These are phyloP conservation scores for Columba livia DNA, from an alignment of 2,113 vertebrate species.

Conservation along the genomic window DNA sequence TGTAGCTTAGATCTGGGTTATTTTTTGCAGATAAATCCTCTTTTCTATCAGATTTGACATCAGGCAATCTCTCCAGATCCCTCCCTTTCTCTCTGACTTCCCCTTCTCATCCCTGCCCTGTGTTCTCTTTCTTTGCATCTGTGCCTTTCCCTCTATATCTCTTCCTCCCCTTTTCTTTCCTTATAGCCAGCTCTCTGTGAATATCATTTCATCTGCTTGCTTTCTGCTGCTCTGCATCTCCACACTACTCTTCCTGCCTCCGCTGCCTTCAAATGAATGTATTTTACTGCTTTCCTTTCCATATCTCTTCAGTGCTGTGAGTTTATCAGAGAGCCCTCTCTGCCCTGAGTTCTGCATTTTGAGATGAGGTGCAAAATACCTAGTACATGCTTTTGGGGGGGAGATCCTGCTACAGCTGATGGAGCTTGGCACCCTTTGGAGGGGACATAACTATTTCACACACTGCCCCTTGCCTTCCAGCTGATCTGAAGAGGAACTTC, in stretches of 20 bases:
- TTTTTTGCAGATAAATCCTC: conserved; percentile 69
- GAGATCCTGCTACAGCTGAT: background rate
- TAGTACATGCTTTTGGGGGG: background rate
- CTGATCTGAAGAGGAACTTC: background rate
- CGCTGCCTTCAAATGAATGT: background rate
- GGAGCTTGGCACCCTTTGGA: background rate
- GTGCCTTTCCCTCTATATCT: background rate
- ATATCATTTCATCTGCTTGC: background rate
- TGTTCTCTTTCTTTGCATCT: conserved; percentile 6
- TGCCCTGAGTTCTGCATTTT: background rate
- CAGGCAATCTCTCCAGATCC: conserved; percentile 52
- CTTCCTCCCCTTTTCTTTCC: background rate
- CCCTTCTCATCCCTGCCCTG: background rate
- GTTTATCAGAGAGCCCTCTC: background rate
- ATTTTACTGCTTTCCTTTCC: background rate
- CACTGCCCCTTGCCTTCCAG: background rate
- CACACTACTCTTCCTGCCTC: background rate
- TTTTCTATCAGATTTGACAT: conserved; percentile 70
- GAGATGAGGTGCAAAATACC: background rate
- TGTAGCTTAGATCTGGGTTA: conserved; percentile 59
- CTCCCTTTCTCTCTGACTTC: conserved; percentile 9
- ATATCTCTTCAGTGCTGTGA: background rate
- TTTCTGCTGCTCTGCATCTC: background rate
- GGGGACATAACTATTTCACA: background rate
- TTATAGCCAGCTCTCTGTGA: background rate